Evolutionary conservation across 2,113 vertebrate genomes (phyloP).

Genomic region (Cavia aperea): DNA sequence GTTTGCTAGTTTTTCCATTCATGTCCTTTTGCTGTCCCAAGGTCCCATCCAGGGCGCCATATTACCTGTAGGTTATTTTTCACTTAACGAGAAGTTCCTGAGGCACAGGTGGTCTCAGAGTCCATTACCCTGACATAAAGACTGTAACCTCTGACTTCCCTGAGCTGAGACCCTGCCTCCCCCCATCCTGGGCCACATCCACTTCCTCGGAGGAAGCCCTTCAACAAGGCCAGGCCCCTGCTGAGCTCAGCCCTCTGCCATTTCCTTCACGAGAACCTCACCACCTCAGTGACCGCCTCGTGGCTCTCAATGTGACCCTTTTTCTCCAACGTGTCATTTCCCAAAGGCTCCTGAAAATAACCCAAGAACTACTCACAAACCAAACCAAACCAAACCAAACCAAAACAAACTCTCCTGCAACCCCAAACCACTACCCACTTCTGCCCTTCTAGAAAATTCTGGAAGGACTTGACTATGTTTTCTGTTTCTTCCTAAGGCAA

Average conservation of each 20-base stretch:
- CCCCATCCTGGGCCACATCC: background rate
- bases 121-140: background rate
- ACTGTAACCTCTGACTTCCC: background rate
- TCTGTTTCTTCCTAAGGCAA: background rate
- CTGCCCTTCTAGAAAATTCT: background rate
- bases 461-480: background rate
- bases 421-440: background rate
- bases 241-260: background rate
- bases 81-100: background rate
- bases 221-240: background rate
- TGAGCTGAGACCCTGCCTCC: background rate
- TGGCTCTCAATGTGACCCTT: background rate
- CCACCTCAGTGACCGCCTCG: rapidly evolving
- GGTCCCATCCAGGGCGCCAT: background rate
- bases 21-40: background rate
- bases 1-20: background rate
- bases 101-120: background rate
- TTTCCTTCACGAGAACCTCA: rapidly evolving
- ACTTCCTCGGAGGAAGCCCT: too few relatives aligned
- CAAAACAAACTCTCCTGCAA: too few relatives aligned
- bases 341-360: background rate
- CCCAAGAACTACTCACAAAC: background rate
- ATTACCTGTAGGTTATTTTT: background rate
- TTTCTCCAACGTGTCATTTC: background rate
- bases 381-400: background rate